Base-by-base conservation (phyloP, 2,113 vertebrate species). In the Gymnobelideus leadbeateri region DNA sequence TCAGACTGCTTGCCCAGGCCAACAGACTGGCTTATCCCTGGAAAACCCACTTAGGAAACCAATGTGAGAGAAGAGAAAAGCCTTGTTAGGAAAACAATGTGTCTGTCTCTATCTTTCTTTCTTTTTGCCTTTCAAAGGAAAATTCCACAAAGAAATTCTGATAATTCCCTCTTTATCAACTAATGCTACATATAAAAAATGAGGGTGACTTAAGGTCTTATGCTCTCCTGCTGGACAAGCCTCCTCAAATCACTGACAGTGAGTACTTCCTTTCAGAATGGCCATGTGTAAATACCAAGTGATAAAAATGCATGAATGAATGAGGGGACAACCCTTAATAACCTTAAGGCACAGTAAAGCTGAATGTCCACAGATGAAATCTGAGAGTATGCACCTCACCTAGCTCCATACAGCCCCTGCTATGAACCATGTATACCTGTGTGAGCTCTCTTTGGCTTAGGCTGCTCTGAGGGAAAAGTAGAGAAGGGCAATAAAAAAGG, bases 371-470 rank as follows among this genome's bases (percentile, higher is more conserved):
- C 91, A 92, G 94, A 95, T 95, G 93, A 96, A 61, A 89, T 90
- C 90, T 95, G 92, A 95, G 96, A 97, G 50, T 93, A 96, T 28
- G 93, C 92, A 95, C 93, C 95, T 95, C 91, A 92, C 47, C 57
- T 95, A 95, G 28, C 92, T 93, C 96, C 51, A 96, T 91, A 89
- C 93, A 97, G 94, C 37, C 23, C 96, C 97, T 97, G 98, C 94
- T 96, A 91, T 95, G 96, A 98, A 98, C 95, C 97, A 96, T 97
- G 51, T 91, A 37, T 97, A 54, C 53, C 23, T 23, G 2, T 37
- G 9, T 31, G 91, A 93, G 97, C 95, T 97, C 97, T 97, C 97
- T 96, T 97, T 95, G 96, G 93, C 97, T 95, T 96, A 53, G 90
- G 97, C 97, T 97, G 91, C 94, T 96, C 94, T 96, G 95, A 28